Evolutionary conservation across 2,797 vertebrate species (phyloP), one percentile per base, ranked within the genome.

Genomic region (Periparus ater): DNA sequence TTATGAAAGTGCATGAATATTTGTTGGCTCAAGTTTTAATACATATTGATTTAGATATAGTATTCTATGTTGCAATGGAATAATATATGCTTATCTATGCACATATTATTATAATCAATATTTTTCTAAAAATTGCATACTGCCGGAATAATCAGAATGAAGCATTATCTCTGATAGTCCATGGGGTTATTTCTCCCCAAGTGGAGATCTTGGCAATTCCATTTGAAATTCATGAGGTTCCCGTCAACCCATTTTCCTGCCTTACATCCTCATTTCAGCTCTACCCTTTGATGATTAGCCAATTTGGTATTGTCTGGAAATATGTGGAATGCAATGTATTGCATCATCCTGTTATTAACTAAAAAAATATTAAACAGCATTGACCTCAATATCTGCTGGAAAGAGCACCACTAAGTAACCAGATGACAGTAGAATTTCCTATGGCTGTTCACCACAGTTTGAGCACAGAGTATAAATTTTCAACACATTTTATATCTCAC

Each of bases 261-360:
- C 36, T 67, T 42, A 54, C 15, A 50, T 42, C 36, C 20, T 91
- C 21, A 8, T 74, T 36, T 73, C n/a, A 77, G 13, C 29, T 50
- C n/a, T 53, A 13, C 10, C 17, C 25, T 75, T 42, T 2, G 2
- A 50, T 50, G 11, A 45, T 71, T 57, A 78, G 6, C 6, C 25
- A 61, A 57, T 81, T 63, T 57, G 13, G 32, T 68, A 29, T 15
- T 30, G 17, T 34, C n/a, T 53, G 23, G 66, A 92, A 89, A 72
- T 0, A 0, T 57, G 34, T 8, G 3, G 25, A 61, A 8, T 81
- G 29, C 15, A 53, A 29, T 29, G 5, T 29, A n/a, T 29, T 15
- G 7, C 13, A 36, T 44, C 23, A 78, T 53, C 10, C 15, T 27
- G 5, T 44, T 54, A 30, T 47, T 51, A 83, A 47, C 14, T 44